Evolutionary conservation across 2,888 invertebrate species (phyloP).

Genomic region (Megalurothrips usitatus): DNA sequence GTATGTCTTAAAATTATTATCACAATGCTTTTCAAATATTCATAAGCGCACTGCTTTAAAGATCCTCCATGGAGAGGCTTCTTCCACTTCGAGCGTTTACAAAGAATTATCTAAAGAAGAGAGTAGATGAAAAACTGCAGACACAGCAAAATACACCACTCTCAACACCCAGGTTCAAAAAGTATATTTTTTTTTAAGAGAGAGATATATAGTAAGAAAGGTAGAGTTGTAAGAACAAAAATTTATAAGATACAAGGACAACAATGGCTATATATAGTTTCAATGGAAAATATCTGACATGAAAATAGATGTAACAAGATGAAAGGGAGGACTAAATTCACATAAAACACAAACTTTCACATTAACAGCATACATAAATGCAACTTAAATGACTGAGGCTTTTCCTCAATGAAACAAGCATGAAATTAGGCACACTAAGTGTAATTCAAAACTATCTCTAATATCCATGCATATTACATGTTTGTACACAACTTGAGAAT

Average conservation of each 20-base stretch:
- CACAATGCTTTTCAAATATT: slow-evolving; percentile 10
- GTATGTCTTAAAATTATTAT: slow-evolving; percentile 5
- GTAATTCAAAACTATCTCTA: not conserved
- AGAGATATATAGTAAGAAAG: too few species aligned
- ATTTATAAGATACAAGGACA: not conserved
- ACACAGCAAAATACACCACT: not conserved
- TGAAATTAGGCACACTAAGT: not conserved
- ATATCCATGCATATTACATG: slow-evolving; percentile 3
- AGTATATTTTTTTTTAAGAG: not conserved
- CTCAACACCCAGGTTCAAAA: not conserved
- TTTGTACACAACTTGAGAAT: not conserved
- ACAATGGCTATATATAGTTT: not conserved
- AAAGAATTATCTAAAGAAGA: not conserved
- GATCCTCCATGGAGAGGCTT: not conserved
- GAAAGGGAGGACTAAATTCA: not conserved
- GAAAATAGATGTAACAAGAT: not conserved
- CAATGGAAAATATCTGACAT: not conserved
- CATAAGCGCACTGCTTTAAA: not conserved
- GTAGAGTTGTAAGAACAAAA: not conserved
- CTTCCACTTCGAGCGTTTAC: not conserved
- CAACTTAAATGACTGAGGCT: not conserved
- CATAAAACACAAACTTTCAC: not conserved
- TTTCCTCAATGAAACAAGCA: not conserved
- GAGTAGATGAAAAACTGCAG: too few species aligned
- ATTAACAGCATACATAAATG: not conserved